Conservation (phyloP, 2,113 vertebrate genomes). For the Syngnathoides biaculeatus region DNA sequence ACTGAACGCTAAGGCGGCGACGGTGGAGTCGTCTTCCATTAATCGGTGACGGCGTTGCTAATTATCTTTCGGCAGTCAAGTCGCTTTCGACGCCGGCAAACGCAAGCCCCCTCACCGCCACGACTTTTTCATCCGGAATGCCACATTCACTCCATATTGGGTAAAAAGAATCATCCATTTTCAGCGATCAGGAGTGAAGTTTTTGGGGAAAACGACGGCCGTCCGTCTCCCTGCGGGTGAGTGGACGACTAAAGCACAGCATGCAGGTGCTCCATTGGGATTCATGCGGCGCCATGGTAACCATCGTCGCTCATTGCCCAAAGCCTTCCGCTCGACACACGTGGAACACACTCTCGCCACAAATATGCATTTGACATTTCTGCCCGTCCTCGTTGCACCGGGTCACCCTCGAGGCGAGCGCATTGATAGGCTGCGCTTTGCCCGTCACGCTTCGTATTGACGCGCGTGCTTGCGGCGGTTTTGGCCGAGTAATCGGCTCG, state of each 20-base stretch:
- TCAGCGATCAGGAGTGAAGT: slow-evolving; percentile 9
- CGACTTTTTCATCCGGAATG: no score
- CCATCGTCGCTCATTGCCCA: slow-evolving; percentile 49
- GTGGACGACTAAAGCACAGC: slow-evolving; percentile 60
- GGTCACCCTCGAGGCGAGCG: slow-evolving; percentile 19
- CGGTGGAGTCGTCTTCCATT: no score
- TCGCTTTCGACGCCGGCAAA: no score
- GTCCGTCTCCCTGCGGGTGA: slow-evolving; percentile 49
- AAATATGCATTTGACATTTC: background rate
- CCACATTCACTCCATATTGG: no score
- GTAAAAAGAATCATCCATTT: no score
- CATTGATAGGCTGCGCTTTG: slow-evolving; percentile 13
- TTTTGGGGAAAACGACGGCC: slow-evolving; percentile 45
- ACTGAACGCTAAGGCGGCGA: no score
- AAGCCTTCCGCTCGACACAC: slow-evolving; percentile 50
- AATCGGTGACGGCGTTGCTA: no score
- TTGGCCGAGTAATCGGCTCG: slow-evolving; percentile 61
- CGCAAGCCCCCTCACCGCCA: no score
- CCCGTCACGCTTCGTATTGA: background rate
- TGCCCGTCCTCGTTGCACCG: slow-evolving; percentile 8
- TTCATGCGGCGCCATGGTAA: slow-evolving; percentile 49
- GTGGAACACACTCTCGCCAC: slow-evolving; percentile 1
- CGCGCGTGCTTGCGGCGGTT: slow-evolving; percentile 19
- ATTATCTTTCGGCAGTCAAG: no score
- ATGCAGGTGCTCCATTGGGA: slow-evolving; percentile 64